Evolutionary conservation across 2,113 vertebrate genomes (phyloP), one percentile per base, ranked within the genome.

Genomic region (Hylia prasina): DNA sequence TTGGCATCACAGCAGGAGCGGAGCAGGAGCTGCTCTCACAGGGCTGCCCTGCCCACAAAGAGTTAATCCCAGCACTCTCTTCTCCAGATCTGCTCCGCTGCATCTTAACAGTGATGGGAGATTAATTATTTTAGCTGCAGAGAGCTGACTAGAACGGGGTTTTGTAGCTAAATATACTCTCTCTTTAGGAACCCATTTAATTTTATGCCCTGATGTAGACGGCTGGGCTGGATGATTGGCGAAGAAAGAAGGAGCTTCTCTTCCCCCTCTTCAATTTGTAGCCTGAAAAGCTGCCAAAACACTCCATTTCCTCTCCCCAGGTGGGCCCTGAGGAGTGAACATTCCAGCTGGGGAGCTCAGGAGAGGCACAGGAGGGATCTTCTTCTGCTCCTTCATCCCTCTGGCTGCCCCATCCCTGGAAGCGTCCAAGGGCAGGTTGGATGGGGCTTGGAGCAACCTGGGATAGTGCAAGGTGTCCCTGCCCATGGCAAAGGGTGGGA

Each of bases 211-310:
- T 61, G 96, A 93, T 92, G 90, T 93, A 94, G 96, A 90, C 33
- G 71, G 91, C 96, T 96, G 90, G 95, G 80, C 88, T 76, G 50
- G 88, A 91, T 97, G 97, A 98, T 97, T 96, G 96, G 96, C 40
- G 78, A 93, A 96, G 96, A 94, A 85, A 79, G 82, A 82, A 35
- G 83, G n/a, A 64, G 56, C 78, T 96, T 95, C 68, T 11, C 85
- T 93, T 90, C 77, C 90, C 93, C 64, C 78, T 44, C 40, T 95
- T 76, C 94, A 91, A 95, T 96, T 96, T 96, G 77, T 83, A 84
- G 64, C 56, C 85, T 93, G 94, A 97, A 96, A 91, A 95, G 68
- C 61, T 44, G 93, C 94, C 94, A 95, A 96, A 96, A 89, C 35
- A 53, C 64, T 77, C 42, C 0, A 56, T 86, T 94, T 90, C 82